phyloP scores from a whole-genome alignment of 1,140 invertebrate genomes.

The Drosophila leontia region DNA sequence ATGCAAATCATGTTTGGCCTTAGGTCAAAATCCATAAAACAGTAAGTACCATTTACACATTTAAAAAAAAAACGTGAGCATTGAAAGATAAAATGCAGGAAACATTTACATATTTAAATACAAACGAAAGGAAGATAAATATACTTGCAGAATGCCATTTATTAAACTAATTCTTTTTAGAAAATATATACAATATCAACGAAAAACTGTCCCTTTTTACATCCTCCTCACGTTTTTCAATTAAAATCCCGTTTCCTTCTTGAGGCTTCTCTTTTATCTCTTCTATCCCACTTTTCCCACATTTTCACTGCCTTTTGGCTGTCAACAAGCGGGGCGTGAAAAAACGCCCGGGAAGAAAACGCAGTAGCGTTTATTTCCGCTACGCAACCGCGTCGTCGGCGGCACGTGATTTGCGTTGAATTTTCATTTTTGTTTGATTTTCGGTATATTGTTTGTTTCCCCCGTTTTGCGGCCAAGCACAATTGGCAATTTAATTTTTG shows the following conservation, averaged over 20 bases:
- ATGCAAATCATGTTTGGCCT: slow-evolving; percentile 55
- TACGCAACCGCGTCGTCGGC: slow-evolving; percentile 46
- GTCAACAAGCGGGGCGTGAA: slow-evolving; percentile 44
- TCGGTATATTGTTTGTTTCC: slow-evolving; percentile 27
- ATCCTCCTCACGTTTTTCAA: slow-evolving; percentile 75
- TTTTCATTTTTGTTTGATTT: slow-evolving; percentile 57
- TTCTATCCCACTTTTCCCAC: not conserved
- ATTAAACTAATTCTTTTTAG: no score
- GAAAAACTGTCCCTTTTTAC: not conserved
- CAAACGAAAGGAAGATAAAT: not conserved
- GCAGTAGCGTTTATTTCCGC: slow-evolving; percentile 61
- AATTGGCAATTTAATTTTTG: slow-evolving; percentile 71
- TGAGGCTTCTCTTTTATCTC: slow-evolving; percentile 5
- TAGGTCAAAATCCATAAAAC: slow-evolving; percentile 36
- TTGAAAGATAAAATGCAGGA: not conserved
- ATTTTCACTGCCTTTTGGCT: slow-evolving; percentile 33
- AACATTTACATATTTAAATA: not conserved
- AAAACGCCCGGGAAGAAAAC: slow-evolving; percentile 55
- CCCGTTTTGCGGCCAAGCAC: slow-evolving; percentile 27
- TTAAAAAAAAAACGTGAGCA: slow-evolving; percentile 6
- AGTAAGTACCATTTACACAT: slow-evolving; percentile 11
- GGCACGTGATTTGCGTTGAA: slow-evolving; percentile 69
- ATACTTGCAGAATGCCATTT: slow-evolving; percentile 4
- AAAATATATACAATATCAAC: not conserved
- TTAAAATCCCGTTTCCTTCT: slow-evolving; percentile 67